Evolutionary conservation across 2,888 invertebrate species (phyloP), one percentile per base, ranked within the genome.

Genomic region (Erpobdella octoculata): DNA sequence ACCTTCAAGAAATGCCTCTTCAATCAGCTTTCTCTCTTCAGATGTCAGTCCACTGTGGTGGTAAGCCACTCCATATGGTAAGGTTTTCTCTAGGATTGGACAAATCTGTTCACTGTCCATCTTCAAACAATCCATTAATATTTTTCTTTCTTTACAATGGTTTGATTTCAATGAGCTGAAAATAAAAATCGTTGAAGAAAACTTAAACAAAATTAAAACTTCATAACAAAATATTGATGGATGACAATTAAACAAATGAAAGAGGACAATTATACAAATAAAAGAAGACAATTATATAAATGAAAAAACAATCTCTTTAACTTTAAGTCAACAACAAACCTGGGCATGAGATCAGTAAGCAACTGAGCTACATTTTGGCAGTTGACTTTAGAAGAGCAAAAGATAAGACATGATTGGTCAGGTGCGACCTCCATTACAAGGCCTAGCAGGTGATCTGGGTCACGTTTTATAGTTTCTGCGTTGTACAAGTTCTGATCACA

Each of bases 301-400:
- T n/a, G n/a, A n/a, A n/a, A n/a, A n/a, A n/a, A n/a, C n/a, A n/a
- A n/a, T n/a, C n/a, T n/a, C n/a, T n/a, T n/a, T n/a, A n/a, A n/a
- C n/a, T 53, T 53, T 5, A 53, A 25, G n/a, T 25, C n/a, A 53
- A 1, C 28, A 21, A 8, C 12, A 62, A 62, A 62, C 62, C 62
- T 62, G 5, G 84, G 84, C 72, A 88, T 84, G 75, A 90, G 83
- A 79, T 88, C 88, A 77, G 89, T 89, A 15, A 95, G 84, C 25
- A 93, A 84, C 31, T 87, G 79, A 0, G 92, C 91, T 1, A 95
- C 91, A 83, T 91, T 94, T 84, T 95, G 93, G 80, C 93, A 93
- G 83, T 92, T 93, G 78, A 89, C 89, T 79, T 93, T 91, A 2
- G 92, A 90, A n/a, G 93, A 88, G 81, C 95, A 96, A 86, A 96